phyloP scores from a whole-genome alignment of 2,113 vertebrate species.

The Myotis brandtii region DNA sequence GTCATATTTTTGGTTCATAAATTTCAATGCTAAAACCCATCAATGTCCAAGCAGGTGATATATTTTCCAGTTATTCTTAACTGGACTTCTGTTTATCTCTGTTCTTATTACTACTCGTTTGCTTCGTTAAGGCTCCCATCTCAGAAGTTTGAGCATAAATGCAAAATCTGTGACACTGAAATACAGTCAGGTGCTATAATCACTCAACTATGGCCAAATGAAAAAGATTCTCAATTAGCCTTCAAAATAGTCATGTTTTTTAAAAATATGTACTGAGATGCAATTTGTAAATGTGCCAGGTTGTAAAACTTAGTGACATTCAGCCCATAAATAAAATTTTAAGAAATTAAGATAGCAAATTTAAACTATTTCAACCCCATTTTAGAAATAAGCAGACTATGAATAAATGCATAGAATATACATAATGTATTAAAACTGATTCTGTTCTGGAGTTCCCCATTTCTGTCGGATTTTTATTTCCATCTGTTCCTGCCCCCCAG shows the following conservation, averaged over 20 bases:
- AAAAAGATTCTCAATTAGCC: not conserved
- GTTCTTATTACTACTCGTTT: conserved; percentile 45
- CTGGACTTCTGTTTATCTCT: conserved; percentile 41
- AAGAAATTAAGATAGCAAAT: conserved; percentile 40
- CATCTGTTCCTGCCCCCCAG: not conserved
- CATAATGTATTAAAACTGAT: not conserved
- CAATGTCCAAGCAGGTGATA: not conserved
- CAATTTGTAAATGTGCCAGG: not conserved
- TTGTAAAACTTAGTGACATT: conserved; percentile 49
- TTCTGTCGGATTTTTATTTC: not conserved
- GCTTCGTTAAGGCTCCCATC: conserved; percentile 54
- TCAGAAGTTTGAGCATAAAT: conserved; percentile 44
- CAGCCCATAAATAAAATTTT: not conserved
- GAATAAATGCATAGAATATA: not conserved
- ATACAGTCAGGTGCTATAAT: conserved; percentile 4
- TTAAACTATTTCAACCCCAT: not conserved
- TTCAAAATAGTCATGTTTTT: conserved; percentile 30
- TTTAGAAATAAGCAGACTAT: conserved; percentile 33
- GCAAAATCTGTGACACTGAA: conserved; percentile 55
- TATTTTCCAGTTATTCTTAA: conserved; percentile 39
- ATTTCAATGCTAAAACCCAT: conserved; percentile 45
- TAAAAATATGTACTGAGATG: not conserved
- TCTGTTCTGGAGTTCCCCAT: not conserved
- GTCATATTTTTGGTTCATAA: conserved; percentile 19
- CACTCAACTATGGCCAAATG: not conserved